Percentiles rank a stretch among this genome's conserved stretches.
phyloP scores from a whole-genome alignment of 1,140 invertebrate species.

The Achatina immaculata region DNA sequence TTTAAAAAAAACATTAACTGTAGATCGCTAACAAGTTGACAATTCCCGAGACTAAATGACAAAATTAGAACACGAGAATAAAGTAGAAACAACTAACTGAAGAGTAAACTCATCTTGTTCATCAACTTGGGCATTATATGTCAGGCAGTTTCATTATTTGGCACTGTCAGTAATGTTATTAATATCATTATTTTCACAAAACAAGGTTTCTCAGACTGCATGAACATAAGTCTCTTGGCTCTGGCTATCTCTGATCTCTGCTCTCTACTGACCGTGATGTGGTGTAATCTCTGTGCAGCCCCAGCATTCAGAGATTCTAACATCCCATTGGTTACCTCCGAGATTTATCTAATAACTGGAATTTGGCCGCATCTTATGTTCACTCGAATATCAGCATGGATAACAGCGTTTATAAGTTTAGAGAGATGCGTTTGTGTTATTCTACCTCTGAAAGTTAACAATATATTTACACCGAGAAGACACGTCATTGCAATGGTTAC shows the following conservation, averaged over 20 bases:
- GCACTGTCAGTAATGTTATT: slow-evolving; percentile 11
- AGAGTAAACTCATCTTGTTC: neutral
- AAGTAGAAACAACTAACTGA: too few relatives aligned
- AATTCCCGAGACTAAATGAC: too few relatives aligned
- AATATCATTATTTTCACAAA: slow-evolving; percentile 26
- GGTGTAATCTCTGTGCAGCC: neutral
- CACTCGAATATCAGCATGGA: slow-evolving; percentile 2
- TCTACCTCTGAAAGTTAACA: slow-evolving; percentile 23
- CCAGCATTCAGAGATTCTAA: neutral
- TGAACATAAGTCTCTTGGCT: slow-evolving; percentile 16
- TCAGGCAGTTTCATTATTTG: neutral
- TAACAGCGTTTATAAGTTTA: slow-evolving; percentile 21
- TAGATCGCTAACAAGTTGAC: too few relatives aligned
- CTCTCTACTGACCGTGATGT: neutral
- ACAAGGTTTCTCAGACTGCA: slow-evolving; percentile 2
- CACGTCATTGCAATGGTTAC: neutral
- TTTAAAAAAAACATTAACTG: too few relatives aligned
- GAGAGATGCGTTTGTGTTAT: slow-evolving; percentile 28
- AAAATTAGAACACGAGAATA: too few relatives aligned
- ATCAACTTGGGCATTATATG: neutral
- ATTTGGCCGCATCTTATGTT: slow-evolving; percentile 13
- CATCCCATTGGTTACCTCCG: neutral
- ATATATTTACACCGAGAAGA: neutral
- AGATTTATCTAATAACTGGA: neutral
- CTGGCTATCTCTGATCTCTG: slow-evolving; percentile 28